Base-by-base conservation (phyloP, 2,113 vertebrate genomes). In the Xyrauchen texanus region DNA sequence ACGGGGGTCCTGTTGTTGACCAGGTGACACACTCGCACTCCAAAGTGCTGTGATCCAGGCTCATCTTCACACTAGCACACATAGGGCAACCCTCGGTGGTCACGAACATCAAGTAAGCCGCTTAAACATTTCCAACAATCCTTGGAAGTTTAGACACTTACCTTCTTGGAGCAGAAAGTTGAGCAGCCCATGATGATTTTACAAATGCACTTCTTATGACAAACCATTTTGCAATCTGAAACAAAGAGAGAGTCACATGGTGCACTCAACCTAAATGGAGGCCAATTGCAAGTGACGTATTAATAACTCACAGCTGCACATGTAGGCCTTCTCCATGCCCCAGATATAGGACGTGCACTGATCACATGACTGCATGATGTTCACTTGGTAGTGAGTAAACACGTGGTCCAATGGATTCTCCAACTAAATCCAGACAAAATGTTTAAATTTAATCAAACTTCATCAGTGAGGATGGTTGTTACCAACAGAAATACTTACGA, bases 311-410 rank as follows among this genome's bases (percentile, higher is more conserved):
- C 98, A 93, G 11, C 93, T 96, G 90, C 97, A 99, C 87, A 99
- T 95, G 86, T 93, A 95, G 72, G 96, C 95, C 78, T 97, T 99
- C 80, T 99, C 98, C 98, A 99, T 99, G 76, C 93, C 95, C 97
- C 97, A 99, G 91, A 99, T 98, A 88, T 93, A 97, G 72, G 96
- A 98, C 0, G 79, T 89, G 77, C 98, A 99, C 85, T 97, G 95
- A 78, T 99, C 98, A 75, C 97, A 99, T 0, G 96, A 99, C 85
- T 99, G 98, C 12, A 97, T 90, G 55, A 99, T 98, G 92, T 90
- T 98, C 84, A 99, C 97, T 88, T 98, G 98, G 88, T 98, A 99
- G 88, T 88, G 95, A 66, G 83, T 85, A 55, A 99, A 98, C 52
- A 94, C 89, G 0, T 99, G 98, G 47, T 96, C 96, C 1, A 95